These are phyloP conservation scores for Oncorhynchus masou DNA, from an alignment of 2,113 vertebrate genomes.

Conservation along the genomic window DNA sequence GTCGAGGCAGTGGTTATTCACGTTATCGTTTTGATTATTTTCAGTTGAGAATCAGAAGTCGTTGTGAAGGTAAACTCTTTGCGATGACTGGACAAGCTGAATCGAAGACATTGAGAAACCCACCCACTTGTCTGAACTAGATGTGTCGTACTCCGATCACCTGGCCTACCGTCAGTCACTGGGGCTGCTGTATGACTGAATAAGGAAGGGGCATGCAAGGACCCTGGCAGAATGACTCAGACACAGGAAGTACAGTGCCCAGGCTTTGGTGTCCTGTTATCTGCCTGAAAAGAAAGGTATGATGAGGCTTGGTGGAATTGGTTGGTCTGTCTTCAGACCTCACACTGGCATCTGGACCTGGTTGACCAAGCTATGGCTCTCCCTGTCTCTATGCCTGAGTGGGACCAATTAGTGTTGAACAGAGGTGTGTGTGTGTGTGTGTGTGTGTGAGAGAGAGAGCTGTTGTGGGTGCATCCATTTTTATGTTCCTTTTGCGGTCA, in stretches of 20 bases:
- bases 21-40: neutral
- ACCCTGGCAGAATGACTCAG: constrained; percentile 9
- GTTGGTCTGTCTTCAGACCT: neutral
- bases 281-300: constrained; percentile 11
- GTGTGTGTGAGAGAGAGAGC: neutral
- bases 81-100: neutral
- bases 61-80: neutral
- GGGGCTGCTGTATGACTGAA: neutral
- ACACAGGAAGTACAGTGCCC: neutral
- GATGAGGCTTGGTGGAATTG: constrained; percentile 3
- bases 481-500: constrained; percentile 56
- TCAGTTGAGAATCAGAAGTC: neutral
- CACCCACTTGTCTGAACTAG: neutral
- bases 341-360: neutral
- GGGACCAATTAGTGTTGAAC: neutral
- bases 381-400: neutral
- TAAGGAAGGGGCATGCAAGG: neutral
- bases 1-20: neutral
- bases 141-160: neutral
- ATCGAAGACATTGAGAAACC: neutral
- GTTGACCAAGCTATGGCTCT: too few relatives aligned
- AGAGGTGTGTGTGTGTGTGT: neutral
- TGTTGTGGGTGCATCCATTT: constrained; percentile 21
- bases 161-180: neutral
- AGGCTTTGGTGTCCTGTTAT: constrained; percentile 2